Conservation (phyloP, 2,797 vertebrate genomes). For the Sebastes vulpes region DNA sequence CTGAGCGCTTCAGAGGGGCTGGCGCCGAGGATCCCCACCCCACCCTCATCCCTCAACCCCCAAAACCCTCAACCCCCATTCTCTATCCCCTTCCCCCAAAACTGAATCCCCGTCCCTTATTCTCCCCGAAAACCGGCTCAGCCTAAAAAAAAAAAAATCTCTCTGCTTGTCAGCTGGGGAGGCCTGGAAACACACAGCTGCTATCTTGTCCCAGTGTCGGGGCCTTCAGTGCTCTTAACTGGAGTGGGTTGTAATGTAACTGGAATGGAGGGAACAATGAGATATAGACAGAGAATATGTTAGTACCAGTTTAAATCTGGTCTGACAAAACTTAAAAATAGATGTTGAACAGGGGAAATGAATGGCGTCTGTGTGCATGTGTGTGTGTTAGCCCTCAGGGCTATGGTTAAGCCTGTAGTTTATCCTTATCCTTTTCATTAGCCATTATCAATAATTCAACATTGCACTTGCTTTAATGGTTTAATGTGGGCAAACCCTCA, state of each 20-base stretch:
- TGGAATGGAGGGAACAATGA: constrained; percentile 30
- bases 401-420: constrained; percentile 79
- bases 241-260: constrained; percentile 43
- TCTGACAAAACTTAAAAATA: constrained; percentile 46
- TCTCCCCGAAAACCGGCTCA: constrained; percentile 51
- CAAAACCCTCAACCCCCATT: constrained; percentile 56
- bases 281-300: constrained; percentile 1
- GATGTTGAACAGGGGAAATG: constrained; percentile 37
- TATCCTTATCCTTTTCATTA: constrained; percentile 86
- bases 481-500: constrained; percentile 70
- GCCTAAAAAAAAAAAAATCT: constrained; percentile 37
- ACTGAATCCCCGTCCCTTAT: constrained; percentile 61
- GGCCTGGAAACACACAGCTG: constrained; percentile 46
- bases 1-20: constrained; percentile 83
- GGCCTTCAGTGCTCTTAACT: constrained; percentile 37
- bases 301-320: not conserved
- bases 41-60: not conserved
- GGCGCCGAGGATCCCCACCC: constrained; percentile 59
- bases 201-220: constrained; percentile 33
- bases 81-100: constrained; percentile 71
- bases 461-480: constrained; percentile 78
- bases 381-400: constrained; percentile 59
- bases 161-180: constrained; percentile 24
- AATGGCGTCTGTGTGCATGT: constrained; percentile 33
- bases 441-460: constrained; percentile 85